Percentiles rank a stretch among this genome's conserved stretches.
Conservation (phyloP, 2,888 invertebrate genomes). For the Syritta pipiens region DNA sequence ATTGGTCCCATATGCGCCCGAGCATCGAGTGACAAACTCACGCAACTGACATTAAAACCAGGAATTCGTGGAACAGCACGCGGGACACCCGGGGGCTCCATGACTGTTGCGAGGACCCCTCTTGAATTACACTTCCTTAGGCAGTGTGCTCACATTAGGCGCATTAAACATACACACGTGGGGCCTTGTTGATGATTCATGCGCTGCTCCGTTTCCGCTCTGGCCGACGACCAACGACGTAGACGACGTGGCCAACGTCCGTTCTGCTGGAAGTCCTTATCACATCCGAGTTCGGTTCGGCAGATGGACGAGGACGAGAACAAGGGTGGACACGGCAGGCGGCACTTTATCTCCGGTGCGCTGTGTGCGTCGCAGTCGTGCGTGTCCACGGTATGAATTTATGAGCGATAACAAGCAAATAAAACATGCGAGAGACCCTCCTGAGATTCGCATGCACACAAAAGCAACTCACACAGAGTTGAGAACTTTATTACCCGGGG, state of each 20-base stretch:
- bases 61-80: conserved; percentile 23
- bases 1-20: conserved; percentile 42
- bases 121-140: conserved; percentile 36
- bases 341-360: conserved; percentile 20
- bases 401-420: conserved; percentile 56
- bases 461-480: background rate
- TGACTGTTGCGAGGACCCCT: conserved; percentile 40
- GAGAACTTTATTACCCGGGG: conserved; percentile 55
- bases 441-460: conserved; percentile 20
- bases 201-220: conserved; percentile 44
- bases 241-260: background rate
- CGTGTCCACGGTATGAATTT: conserved; percentile 37
- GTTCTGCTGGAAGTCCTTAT: conserved; percentile 35
- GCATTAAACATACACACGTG: conserved; percentile 5
- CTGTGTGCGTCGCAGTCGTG: conserved; percentile 6
- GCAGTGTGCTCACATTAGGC: conserved; percentile 12
- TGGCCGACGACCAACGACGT: background rate
- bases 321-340: background rate
- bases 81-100: conserved; percentile 9
- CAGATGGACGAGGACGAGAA: too few species aligned
- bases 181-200: conserved; percentile 49
- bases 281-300: conserved; percentile 23
- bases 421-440: conserved; percentile 36
- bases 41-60: conserved; percentile 43
- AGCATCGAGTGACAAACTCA: conserved; percentile 28